A percentile compares a stretch with the other conserved stretches of the same genome.
phyloP scores from a whole-genome alignment of 2,888 invertebrate genomes.

The Dolichopus griseipennis region DNA sequence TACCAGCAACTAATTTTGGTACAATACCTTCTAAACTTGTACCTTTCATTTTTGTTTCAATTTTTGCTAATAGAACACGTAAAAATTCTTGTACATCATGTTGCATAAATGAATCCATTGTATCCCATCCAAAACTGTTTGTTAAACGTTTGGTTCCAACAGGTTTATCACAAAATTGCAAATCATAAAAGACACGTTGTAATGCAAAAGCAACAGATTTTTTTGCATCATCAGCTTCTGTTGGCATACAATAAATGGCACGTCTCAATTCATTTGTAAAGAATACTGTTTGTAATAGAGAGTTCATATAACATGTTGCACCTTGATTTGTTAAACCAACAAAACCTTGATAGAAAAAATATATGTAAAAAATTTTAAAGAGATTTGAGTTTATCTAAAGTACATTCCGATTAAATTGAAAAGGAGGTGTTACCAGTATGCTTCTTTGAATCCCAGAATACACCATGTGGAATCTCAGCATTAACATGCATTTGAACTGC shows the following conservation, averaged over 20 bases:
- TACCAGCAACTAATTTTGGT: conserved; percentile 93
- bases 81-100: conserved; percentile 91
- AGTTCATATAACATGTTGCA: conserved; percentile 99
- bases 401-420: neutral
- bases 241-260: conserved; percentile 99
- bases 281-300: conserved; percentile 92
- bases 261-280: conserved; percentile 86
- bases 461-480: conserved; percentile 85
- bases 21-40: conserved; percentile 97
- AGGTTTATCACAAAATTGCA: conserved; percentile 95
- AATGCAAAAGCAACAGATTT: conserved; percentile 83
- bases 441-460: conserved; percentile 98
- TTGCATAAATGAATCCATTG: conserved; percentile 99
- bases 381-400: too few species aligned
- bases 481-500: conserved; percentile 67
- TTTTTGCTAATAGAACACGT: conserved; percentile 84
- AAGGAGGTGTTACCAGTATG: conserved; percentile 79
- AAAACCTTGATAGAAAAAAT: conserved; percentile 32
- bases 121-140: conserved; percentile 99
- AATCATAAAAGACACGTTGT: conserved; percentile 95
- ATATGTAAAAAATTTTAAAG: neutral
- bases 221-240: conserved; percentile 93
- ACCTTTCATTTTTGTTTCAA: conserved; percentile 99
- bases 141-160: conserved; percentile 99
- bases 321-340: conserved; percentile 97